These are phyloP conservation scores for Thymallus thymallus DNA, from an alignment of 2,113 vertebrate genomes.

Conservation along the genomic window DNA sequence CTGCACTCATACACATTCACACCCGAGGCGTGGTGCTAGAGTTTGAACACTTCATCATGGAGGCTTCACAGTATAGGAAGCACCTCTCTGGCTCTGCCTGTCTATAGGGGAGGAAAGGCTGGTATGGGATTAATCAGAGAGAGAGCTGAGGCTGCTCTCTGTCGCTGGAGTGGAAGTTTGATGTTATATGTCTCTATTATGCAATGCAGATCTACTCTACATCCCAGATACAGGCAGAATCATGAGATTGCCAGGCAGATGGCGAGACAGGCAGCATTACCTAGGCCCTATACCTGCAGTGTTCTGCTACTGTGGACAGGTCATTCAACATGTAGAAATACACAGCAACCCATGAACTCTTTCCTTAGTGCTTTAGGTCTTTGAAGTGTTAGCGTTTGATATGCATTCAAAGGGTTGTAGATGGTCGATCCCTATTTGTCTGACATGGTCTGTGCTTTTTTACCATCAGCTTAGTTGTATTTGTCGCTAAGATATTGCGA, in stretches of 20 bases:
- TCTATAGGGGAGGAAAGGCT: too few species aligned
- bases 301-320: too few species aligned
- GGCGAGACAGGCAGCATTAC: too few species aligned
- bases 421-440: too few species aligned
- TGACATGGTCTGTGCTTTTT: too few species aligned
- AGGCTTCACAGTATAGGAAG: too few species aligned
- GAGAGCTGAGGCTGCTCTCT: background rate
- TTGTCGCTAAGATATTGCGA: background rate
- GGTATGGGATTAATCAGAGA: background rate
- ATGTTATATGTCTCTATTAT: background rate
- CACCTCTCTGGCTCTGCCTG: background rate
- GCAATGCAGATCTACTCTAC: background rate
- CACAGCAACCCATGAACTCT: background rate
- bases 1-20: background rate
- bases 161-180: background rate
- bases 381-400: background rate
- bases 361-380: background rate
- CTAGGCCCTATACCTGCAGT: too few species aligned
- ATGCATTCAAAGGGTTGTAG: too few species aligned
- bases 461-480: background rate
- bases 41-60: conserved; percentile 25
- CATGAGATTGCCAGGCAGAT: too few species aligned
- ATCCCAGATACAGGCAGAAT: background rate
- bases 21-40: background rate
- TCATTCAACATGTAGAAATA: background rate